Conservation (phyloP, 2,888 invertebrate species). For the Flabesymbios commensalis region DNA sequence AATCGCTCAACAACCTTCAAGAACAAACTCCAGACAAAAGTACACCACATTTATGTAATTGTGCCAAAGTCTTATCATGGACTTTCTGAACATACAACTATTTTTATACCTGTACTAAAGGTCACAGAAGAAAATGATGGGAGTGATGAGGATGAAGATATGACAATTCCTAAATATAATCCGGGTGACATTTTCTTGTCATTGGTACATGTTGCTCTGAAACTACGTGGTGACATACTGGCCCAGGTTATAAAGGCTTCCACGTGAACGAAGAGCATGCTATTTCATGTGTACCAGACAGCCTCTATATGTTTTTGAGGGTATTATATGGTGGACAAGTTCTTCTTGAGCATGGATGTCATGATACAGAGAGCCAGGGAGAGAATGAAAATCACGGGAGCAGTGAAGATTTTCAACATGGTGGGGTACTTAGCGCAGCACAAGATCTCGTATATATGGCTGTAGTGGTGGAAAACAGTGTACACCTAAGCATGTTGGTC, state of each 20-base stretch:
- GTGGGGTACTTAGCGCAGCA: no score
- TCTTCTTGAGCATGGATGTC: not conserved
- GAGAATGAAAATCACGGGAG: no score
- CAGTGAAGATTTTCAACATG: no score
- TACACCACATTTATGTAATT: not conserved
- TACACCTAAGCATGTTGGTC: constrained; percentile 13
- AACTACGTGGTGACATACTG: constrained; percentile 2
- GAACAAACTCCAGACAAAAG: not conserved
- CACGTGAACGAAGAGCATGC: not conserved
- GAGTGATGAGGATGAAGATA: not conserved
- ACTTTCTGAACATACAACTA: not conserved
- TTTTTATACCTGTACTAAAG: not conserved
- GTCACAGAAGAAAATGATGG: not conserved
- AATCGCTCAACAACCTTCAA: constrained; percentile 5
- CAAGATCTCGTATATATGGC: no score
- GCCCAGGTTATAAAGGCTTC: not conserved
- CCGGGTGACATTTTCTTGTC: constrained; percentile 1
- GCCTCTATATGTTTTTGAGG: constrained; percentile 15
- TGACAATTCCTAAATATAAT: not conserved
- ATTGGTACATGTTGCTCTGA: constrained; percentile 9
- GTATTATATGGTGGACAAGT: constrained; percentile 3
- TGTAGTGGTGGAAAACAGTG: no score
- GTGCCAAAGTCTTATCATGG: not conserved
- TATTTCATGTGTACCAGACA: constrained; percentile 6
- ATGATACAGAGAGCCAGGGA: not conserved